Percentiles rank a stretch among this genome's conserved stretches.
phyloP scores from a whole-genome alignment of 2,888 invertebrate genomes.

The Torymus aiolomorphi region DNA sequence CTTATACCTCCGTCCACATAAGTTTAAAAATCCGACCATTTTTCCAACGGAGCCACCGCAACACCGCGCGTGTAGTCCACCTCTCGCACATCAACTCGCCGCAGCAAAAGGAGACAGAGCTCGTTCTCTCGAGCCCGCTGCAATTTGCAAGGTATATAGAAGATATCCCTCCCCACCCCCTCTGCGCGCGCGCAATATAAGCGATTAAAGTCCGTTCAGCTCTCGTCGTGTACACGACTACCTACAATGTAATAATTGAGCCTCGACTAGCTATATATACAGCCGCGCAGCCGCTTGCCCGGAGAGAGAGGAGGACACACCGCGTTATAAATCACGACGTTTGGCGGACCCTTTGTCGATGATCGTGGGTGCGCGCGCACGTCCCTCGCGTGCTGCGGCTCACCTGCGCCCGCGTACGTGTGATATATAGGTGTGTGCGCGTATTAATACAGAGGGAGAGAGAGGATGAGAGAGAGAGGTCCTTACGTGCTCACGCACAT shows the following conservation, averaged over 20 bases:
- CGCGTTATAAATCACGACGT: slow-evolving; percentile 67
- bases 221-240: slow-evolving; percentile 52
- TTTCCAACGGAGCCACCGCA: no score
- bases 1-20: no score
- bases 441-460: slow-evolving; percentile 26
- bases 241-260: slow-evolving; percentile 57
- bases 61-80: no score
- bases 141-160: slow-evolving; percentile 29
- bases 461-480: slow-evolving; percentile 45
- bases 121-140: not conserved
- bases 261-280: not conserved
- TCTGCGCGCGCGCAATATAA: slow-evolving; percentile 29
- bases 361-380: slow-evolving; percentile 23
- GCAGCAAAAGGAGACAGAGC: no score
- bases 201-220: slow-evolving; percentile 54
- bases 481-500: slow-evolving; percentile 41
- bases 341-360: slow-evolving; percentile 56
- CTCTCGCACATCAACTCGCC: no score
- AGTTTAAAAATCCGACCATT: no score
- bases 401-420: not conserved
- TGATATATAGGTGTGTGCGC: slow-evolving; percentile 16
- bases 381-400: not conserved
- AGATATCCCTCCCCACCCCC: not conserved
- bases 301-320: slow-evolving; percentile 55
- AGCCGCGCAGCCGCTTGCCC: no score